Percentiles rank a stretch among this genome's conserved stretches.
phyloP scores from a whole-genome alignment of 1,140 invertebrate genomes.

The Solenopsis invicta region DNA sequence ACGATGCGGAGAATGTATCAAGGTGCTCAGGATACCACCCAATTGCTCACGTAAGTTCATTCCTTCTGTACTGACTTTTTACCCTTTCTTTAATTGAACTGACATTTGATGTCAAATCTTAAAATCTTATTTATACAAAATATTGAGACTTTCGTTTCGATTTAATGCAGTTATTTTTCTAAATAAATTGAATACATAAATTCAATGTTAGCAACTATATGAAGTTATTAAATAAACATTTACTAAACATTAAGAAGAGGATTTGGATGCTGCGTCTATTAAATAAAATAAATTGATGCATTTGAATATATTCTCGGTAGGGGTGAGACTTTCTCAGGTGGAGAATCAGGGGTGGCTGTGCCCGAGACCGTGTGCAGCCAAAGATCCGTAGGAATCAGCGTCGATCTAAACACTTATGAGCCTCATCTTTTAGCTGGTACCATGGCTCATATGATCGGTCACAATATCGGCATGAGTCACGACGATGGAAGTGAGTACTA shows the following conservation, averaged over 20 bases:
- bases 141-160: not conserved
- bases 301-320: slow-evolving; percentile 85
- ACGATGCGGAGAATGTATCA: slow-evolving; percentile 93
- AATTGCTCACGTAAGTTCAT: slow-evolving; percentile 94
- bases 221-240: slow-evolving; percentile 9
- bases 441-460: slow-evolving; percentile 98
- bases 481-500: slow-evolving; percentile 93
- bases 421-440: slow-evolving; percentile 97
- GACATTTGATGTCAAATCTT: not conserved
- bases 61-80: not conserved
- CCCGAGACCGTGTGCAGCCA: slow-evolving; percentile 96
- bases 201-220: not conserved
- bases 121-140: not conserved
- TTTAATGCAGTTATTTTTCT: not conserved
- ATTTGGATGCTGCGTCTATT: no score
- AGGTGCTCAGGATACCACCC: slow-evolving; percentile 95
- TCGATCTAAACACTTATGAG: slow-evolving; percentile 97
- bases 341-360: slow-evolving; percentile 96
- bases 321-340: slow-evolving; percentile 93
- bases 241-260: no score
- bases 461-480: slow-evolving; percentile 98
- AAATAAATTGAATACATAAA: not conserved
- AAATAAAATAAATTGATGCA: not conserved
- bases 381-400: slow-evolving; percentile 96
- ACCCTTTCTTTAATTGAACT: not conserved